Base-by-base conservation (phyloP, 2,888 invertebrate genomes). In the Oligia strigilis region DNA sequence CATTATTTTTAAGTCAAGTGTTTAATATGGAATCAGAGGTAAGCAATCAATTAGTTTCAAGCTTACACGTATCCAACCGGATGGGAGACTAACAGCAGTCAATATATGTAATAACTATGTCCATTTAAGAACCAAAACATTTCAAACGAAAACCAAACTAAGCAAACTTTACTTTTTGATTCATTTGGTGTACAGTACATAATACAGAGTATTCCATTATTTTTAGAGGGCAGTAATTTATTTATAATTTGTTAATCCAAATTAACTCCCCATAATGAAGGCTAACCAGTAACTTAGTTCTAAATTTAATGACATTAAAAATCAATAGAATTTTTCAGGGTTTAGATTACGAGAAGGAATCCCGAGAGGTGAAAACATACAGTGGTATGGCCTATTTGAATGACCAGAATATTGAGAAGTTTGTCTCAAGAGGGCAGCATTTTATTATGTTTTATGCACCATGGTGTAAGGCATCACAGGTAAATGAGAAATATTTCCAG, bases 391-490 rank as follows among this genome's bases (percentile, higher is more conserved):
- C 98, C 29, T 98, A 98, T 91, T 96, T 99, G 46, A 98, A 97
- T 62, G 98, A 98, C 89, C 97, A 98, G 36, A 98, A 97, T 83
- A 98, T 99, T 92, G 98, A 98, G 84, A 97, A 98, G 89, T 98
- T 98, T 92, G 96, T 98, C 0, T 97, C 97, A 2, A 97, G 93
- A 70, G 99, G 99, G 71, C 98, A 98, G 90, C 98, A 99, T 94
- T 99, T 99, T 93, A 97, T 99, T 8, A 99, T 99, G 96, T 99
- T 99, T 94, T 99, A 98, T 95, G 98, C 98, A 0, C 99, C 99
- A 0, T 99, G 99, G 99, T 99, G 99, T 94, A 97, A 98, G 78
- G 98, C 98, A 91, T 99, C 99, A 90, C 98, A 98, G 97, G 98
- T 98, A 95, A 72, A 90, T 43, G 11, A 65, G 9, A 55, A 74